Evolutionary conservation across 2,888 invertebrate genomes (phyloP).

Genomic region (Agonum fuliginosum): DNA sequence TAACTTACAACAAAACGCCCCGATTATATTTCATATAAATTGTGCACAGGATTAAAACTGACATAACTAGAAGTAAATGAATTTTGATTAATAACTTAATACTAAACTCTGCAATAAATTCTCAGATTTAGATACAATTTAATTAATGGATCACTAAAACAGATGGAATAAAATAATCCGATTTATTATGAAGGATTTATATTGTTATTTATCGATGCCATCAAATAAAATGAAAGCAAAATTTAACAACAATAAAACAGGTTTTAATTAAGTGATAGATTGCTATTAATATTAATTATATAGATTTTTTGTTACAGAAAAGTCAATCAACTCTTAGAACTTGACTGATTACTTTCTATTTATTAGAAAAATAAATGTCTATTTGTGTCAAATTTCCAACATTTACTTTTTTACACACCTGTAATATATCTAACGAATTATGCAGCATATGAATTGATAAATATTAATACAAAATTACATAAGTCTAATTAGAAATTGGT

Average conservation of each 20-base stretch:
- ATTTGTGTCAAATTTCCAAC: neutral
- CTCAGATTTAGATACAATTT: slow-evolving; percentile 12
- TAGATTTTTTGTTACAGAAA: slow-evolving; percentile 5
- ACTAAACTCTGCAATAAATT: slow-evolving; percentile 20
- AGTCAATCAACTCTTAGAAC: neutral
- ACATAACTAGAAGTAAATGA: neutral
- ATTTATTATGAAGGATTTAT: slow-evolving; percentile 16
- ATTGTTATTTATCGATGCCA: neutral
- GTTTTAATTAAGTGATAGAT: neutral
- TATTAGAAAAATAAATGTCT: neutral
- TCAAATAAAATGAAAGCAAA: neutral
- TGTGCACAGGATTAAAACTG: neutral
- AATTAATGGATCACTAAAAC: slow-evolving; percentile 22
- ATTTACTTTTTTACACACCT: neutral
- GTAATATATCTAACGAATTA: neutral
- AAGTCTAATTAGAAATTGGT: slow-evolving; percentile 32
- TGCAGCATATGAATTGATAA: slow-evolving; percentile 15
- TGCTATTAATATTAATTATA: slow-evolving; percentile 14
- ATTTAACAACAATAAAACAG: too few species aligned
- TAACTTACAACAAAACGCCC: too few species aligned
- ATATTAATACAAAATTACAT: slow-evolving; percentile 17
- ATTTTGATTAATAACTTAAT: slow-evolving; percentile 21
- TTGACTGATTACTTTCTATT: neutral
- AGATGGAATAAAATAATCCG: neutral
- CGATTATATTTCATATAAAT: slow-evolving; percentile 9